A percentile compares a stretch with the other conserved stretches of the same genome.
These are phyloP conservation scores for Macrophya annulata DNA, from an alignment of 2,888 invertebrate species.

Conservation along the genomic window DNA sequence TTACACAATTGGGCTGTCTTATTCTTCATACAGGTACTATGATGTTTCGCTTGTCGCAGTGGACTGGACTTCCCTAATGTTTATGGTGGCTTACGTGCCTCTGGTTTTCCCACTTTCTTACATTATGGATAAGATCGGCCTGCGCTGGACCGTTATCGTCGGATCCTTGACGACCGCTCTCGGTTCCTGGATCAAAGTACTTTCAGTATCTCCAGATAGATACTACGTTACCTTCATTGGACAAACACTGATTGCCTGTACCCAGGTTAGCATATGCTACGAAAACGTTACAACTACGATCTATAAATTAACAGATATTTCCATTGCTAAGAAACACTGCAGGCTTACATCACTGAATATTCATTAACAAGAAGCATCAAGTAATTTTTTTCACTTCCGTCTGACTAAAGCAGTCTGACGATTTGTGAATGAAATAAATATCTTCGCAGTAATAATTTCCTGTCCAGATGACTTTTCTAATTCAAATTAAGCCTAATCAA, in stretches of 20 bases:
- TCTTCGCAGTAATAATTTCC: conserved; percentile 7
- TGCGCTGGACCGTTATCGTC: conserved; percentile 81
- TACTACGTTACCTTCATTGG: conserved; percentile 84
- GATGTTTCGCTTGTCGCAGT: conserved; percentile 79
- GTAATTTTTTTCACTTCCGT: neutral
- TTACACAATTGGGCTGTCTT: neutral
- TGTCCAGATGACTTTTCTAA: neutral
- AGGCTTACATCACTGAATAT: conserved; percentile 4
- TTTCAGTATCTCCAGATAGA: conserved; percentile 82
- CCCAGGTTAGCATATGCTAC: conserved; percentile 64
- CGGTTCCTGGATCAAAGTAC: conserved; percentile 84
- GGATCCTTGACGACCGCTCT: conserved; percentile 82
- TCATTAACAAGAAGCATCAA: neutral
- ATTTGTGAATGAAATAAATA: conserved; percentile 6
- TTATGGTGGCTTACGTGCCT: conserved; percentile 85
- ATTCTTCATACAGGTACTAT: conserved; percentile 74
- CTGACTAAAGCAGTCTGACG: neutral
- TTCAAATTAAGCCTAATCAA: conserved; percentile 3
- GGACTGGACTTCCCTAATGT: conserved; percentile 86
- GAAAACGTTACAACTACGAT: conserved; percentile 24
- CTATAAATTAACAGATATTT: neutral
- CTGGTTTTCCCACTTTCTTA: conserved; percentile 84
- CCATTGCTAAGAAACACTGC: neutral
- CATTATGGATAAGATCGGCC: conserved; percentile 80
- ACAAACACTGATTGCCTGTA: conserved; percentile 81